phyloP scores from a whole-genome alignment of 2,113 vertebrate genomes.

The Solea solea region DNA sequence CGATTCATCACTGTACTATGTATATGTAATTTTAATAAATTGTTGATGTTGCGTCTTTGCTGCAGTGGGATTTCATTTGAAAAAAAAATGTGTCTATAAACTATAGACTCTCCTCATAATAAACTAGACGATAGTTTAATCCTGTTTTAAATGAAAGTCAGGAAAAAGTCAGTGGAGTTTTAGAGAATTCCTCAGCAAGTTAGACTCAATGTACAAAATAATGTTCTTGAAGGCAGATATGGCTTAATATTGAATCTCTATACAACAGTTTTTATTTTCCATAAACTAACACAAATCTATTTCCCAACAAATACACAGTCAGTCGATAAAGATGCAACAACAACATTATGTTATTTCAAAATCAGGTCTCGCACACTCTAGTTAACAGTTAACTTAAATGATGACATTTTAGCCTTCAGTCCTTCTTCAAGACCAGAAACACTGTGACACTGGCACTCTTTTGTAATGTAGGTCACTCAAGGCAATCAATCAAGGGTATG shows the following conservation, averaged over 20 bases:
- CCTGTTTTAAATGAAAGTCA: constrained; percentile 6
- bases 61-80: constrained; percentile 11
- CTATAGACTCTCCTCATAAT: not conserved
- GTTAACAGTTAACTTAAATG: too few relatives aligned
- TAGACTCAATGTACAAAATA: constrained; percentile 4
- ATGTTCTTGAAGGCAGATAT: not conserved
- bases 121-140: not conserved
- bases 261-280: too few relatives aligned
- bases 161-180: constrained; percentile 7
- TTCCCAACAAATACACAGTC: too few relatives aligned
- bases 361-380: too few relatives aligned
- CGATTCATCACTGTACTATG: constrained; percentile 1
- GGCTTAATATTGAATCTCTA: not conserved
- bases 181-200: not conserved
- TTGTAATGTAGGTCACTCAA: too few relatives aligned
- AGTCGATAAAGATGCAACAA: too few relatives aligned
- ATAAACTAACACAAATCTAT: too few relatives aligned
- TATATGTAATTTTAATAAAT: constrained; percentile 16
- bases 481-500: too few relatives aligned
- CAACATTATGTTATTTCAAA: too few relatives aligned
- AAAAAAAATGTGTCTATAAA: constrained; percentile 11
- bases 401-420: too few relatives aligned
- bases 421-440: too few relatives aligned
- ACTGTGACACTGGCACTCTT: too few relatives aligned
- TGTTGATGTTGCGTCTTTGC: constrained; percentile 18